phyloP scores from a whole-genome alignment of 2,797 vertebrate species.

The Tachyglossus aculeatus region DNA sequence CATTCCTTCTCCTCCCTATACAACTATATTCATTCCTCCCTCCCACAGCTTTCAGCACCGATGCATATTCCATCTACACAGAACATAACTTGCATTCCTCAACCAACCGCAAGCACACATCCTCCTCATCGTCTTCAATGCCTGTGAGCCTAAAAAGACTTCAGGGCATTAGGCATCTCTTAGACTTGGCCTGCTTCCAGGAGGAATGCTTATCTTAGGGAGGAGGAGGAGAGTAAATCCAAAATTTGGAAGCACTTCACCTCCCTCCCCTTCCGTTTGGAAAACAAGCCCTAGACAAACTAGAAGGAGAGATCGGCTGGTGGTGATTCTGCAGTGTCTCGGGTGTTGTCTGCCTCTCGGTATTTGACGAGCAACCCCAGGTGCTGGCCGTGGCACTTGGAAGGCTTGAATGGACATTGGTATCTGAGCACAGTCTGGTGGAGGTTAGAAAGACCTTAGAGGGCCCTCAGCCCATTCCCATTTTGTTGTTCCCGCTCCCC shows the following conservation, averaged over 20 bases:
- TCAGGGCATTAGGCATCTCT: slow-evolving; percentile 42
- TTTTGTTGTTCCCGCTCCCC: too few species aligned
- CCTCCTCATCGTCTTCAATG: slow-evolving; percentile 50
- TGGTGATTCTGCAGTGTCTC: too few species aligned
- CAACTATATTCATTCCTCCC: slow-evolving; percentile 59
- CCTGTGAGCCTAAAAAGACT: slow-evolving; percentile 16
- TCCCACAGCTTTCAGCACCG: slow-evolving; percentile 70
- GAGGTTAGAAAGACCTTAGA: too few species aligned
- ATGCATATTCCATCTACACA: slow-evolving; percentile 58
- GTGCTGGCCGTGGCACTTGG: too few species aligned
- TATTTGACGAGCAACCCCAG: too few species aligned
- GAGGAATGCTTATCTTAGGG: background rate
- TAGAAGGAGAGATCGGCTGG: too few species aligned
- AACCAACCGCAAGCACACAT: slow-evolving; percentile 61
- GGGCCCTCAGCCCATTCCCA: too few species aligned
- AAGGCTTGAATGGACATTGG: too few species aligned
- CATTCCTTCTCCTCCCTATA: slow-evolving; percentile 58
- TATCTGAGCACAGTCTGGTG: too few species aligned
- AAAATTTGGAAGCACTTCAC: too few species aligned
- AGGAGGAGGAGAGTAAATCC: background rate
- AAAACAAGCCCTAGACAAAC: too few species aligned
- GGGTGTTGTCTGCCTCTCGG: too few species aligned
- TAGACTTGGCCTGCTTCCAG: slow-evolving; percentile 30
- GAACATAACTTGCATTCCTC: slow-evolving; percentile 65
- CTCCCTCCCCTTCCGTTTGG: background rate